These are phyloP conservation scores for Brenthis ino DNA, from an alignment of 2,888 invertebrate species.

Conservation along the genomic window DNA sequence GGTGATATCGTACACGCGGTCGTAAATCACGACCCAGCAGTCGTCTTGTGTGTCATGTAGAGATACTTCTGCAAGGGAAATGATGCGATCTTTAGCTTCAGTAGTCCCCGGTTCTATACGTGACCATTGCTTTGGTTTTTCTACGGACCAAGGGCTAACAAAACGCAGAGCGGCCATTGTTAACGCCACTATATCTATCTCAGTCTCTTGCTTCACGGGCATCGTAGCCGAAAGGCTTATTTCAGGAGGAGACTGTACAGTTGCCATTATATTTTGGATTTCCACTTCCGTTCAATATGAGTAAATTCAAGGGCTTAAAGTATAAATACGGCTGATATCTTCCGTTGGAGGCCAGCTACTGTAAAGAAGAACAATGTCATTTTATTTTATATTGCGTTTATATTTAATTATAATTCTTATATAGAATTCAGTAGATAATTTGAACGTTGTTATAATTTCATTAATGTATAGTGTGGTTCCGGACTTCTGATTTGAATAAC, in stretches of 20 bases:
- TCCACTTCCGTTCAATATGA: constrained; percentile 17
- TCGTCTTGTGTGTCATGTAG: constrained; percentile 87
- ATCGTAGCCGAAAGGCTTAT: constrained; percentile 61
- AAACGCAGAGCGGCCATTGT: constrained; percentile 77
- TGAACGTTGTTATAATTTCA: too few species aligned
- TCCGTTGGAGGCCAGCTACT: constrained; percentile 26
- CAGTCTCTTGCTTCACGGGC: constrained; percentile 61
- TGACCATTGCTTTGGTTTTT: constrained; percentile 55
- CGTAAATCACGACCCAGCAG: constrained; percentile 94
- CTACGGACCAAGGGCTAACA: constrained; percentile 69
- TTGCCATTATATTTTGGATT: constrained; percentile 58
- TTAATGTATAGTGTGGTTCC: too few species aligned
- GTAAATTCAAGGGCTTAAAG: constrained; percentile 5
- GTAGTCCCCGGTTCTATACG: constrained; percentile 58
- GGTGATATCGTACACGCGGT: constrained; percentile 92
- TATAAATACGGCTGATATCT: constrained; percentile 10
- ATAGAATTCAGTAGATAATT: too few species aligned
- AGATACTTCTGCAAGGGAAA: constrained; percentile 88
- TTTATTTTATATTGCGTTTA: constrained; percentile 34
- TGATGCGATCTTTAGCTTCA: constrained; percentile 72
- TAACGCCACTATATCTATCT: constrained; percentile 69
- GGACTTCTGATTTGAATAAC: too few species aligned
- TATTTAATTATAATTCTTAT: background rate
- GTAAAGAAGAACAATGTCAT: constrained; percentile 30
- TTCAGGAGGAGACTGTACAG: constrained; percentile 65